Percentiles rank a stretch among this genome's conserved stretches.
phyloP scores from a whole-genome alignment of 2,888 invertebrate genomes.

The Microdon myrmicae region DNA sequence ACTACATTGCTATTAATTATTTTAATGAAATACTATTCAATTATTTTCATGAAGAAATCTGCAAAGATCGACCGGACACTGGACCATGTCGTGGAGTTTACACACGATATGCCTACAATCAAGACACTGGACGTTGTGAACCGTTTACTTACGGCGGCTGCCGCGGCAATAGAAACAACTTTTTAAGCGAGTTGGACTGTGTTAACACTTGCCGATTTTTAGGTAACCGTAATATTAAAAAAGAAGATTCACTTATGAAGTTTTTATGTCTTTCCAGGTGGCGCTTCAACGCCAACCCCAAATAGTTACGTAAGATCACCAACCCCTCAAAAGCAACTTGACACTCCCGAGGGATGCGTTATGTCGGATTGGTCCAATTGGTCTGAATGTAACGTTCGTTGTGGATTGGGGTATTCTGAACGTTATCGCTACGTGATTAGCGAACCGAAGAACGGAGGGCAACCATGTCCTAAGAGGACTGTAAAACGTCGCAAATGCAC shows the following conservation, averaged over 20 bases:
- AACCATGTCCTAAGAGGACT: constrained; percentile 61
- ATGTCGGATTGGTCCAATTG: constrained; percentile 85
- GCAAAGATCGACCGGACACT: constrained; percentile 78
- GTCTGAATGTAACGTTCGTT: constrained; percentile 82
- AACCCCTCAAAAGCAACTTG: constrained; percentile 28
- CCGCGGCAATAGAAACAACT: constrained; percentile 92
- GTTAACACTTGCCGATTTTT: constrained; percentile 71
- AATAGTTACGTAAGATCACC: too few species aligned
- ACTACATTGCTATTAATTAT: too few species aligned
- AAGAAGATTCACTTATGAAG: neutral
- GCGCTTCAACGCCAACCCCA: constrained; percentile 22
- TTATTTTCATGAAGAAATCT: constrained; percentile 81
- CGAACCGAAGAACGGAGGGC: constrained; percentile 61
- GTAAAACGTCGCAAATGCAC: constrained; percentile 62
- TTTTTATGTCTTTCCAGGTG: too few species aligned
- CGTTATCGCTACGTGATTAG: constrained; percentile 65
- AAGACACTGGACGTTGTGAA: constrained; percentile 79
- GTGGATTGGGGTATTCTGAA: constrained; percentile 79
- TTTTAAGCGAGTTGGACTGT: constrained; percentile 83
- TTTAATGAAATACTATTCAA: too few species aligned
- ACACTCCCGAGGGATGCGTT: constrained; percentile 72
- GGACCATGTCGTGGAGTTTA: constrained; percentile 92
- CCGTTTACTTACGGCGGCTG: constrained; percentile 91
- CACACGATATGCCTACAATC: constrained; percentile 88
- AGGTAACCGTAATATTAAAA: constrained; percentile 29